A percentile compares a stretch with the other conserved stretches of the same genome.
Conservation (phyloP, 2,888 invertebrate genomes). For the Phyto melanocephala region DNA sequence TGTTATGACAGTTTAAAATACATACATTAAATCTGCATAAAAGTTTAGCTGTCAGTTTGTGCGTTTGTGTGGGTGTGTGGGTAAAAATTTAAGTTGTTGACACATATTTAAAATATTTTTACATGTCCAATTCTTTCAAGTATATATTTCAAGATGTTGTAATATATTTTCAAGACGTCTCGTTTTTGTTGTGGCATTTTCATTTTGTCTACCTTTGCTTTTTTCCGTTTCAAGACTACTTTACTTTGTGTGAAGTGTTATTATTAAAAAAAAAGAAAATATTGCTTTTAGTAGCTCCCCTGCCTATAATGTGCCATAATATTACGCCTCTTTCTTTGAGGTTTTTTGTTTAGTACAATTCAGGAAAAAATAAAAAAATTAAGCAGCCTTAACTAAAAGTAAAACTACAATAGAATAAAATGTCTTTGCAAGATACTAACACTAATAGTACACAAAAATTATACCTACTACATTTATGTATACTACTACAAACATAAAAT, state of each 20-base stretch:
- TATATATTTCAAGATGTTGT: neutral
- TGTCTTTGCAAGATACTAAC: conserved; percentile 9
- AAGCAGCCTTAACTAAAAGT: conserved; percentile 14
- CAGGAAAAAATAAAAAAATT: neutral
- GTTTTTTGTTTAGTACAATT: neutral
- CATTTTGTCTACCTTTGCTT: conserved; percentile 9
- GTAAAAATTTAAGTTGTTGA: neutral
- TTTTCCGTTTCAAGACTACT: neutral
- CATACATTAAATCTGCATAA: neutral
- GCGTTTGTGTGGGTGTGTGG: neutral
- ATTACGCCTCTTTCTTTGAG: neutral
- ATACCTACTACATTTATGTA: neutral
- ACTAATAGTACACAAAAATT: neutral
- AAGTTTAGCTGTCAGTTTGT: neutral
- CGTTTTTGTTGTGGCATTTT: neutral
- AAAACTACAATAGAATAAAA: conserved; percentile 16
- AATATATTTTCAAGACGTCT: neutral
- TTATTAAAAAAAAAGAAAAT: conserved; percentile 9
- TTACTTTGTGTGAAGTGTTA: neutral
- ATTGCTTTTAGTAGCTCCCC: conserved; percentile 14
- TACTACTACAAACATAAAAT: neutral
- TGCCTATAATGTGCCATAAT: conserved; percentile 23
- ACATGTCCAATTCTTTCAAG: neutral
- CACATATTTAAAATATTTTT: neutral
- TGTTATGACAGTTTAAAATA: too few species aligned